A percentile compares a stretch with the other conserved stretches of the same genome.
phyloP scores from a whole-genome alignment of 2,113 vertebrate genomes.

The Agapornis roseicollis region DNA sequence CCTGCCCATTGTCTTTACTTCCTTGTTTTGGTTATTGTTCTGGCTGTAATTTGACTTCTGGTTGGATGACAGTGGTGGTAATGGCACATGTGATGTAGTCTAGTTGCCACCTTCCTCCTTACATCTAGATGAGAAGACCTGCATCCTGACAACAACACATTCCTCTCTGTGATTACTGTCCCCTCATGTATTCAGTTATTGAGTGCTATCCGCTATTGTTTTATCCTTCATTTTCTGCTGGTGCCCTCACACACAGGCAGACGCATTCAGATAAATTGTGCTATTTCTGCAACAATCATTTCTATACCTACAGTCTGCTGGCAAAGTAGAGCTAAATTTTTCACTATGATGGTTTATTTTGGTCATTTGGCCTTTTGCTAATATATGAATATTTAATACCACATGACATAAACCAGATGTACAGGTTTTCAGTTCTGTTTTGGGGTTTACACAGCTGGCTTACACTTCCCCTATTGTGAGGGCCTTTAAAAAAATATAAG shows the following conservation, averaged over 20 bases:
- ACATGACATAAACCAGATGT: neutral
- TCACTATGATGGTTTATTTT: neutral
- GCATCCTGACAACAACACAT: neutral
- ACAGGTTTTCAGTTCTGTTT: neutral
- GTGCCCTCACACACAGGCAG: neutral
- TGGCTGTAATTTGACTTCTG: neutral
- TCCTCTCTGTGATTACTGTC: neutral
- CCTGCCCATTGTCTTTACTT: neutral
- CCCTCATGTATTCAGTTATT: neutral
- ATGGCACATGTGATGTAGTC: neutral
- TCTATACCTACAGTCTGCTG: neutral
- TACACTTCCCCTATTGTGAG: neutral
- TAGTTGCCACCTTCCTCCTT: neutral
- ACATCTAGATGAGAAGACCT: neutral
- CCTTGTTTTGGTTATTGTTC: neutral
- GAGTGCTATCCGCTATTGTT: neutral
- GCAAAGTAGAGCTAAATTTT: neutral
- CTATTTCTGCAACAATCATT: neutral
- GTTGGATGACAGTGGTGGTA: neutral
- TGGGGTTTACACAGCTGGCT: neutral
- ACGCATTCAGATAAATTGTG: neutral
- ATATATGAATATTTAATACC: neutral
- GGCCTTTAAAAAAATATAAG: neutral
- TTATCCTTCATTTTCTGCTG: neutral
- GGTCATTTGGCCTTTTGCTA: neutral